These are phyloP conservation scores for Esperia sulphurella DNA, from an alignment of 2,888 invertebrate species.

Conservation along the genomic window DNA sequence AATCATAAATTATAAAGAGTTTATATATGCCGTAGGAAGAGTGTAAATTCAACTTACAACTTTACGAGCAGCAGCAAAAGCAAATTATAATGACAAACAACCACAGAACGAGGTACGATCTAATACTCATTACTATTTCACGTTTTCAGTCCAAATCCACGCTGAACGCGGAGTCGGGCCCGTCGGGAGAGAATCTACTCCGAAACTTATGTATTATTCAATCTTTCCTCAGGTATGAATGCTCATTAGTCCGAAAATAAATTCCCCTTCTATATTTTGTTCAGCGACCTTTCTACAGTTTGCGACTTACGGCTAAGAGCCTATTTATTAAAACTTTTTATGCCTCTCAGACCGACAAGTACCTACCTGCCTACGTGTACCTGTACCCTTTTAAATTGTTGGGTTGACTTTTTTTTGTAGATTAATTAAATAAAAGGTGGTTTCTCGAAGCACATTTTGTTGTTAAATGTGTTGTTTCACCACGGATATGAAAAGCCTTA, in stretches of 20 bases:
- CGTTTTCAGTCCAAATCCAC: slow-evolving; percentile 41
- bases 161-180: slow-evolving; percentile 50
- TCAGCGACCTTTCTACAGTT: slow-evolving; percentile 41
- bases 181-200: slow-evolving; percentile 56
- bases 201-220: slow-evolving; percentile 67
- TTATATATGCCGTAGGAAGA: not conserved
- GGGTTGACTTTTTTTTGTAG: not conserved
- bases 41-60: slow-evolving; percentile 2
- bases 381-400: not conserved
- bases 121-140: slow-evolving; percentile 53
- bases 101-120: slow-evolving; percentile 37
- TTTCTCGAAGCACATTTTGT: not conserved
- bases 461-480: not conserved
- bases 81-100: slow-evolving; percentile 41
- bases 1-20: not conserved
- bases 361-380: not conserved
- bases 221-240: slow-evolving; percentile 67
- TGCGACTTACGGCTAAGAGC: slow-evolving; percentile 16
- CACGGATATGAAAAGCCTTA: too few relatives aligned
- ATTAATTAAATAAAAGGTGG: slow-evolving; percentile 10
- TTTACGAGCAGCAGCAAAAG: slow-evolving; percentile 26
- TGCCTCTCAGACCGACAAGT: slow-evolving; percentile 3
- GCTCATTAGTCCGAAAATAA: slow-evolving; percentile 67
- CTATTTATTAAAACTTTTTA: slow-evolving; percentile 20
- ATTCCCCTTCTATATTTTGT: slow-evolving; percentile 42